phyloP scores from a whole-genome alignment of 2,797 vertebrate genomes.

The Borostomias antarcticus region DNA sequence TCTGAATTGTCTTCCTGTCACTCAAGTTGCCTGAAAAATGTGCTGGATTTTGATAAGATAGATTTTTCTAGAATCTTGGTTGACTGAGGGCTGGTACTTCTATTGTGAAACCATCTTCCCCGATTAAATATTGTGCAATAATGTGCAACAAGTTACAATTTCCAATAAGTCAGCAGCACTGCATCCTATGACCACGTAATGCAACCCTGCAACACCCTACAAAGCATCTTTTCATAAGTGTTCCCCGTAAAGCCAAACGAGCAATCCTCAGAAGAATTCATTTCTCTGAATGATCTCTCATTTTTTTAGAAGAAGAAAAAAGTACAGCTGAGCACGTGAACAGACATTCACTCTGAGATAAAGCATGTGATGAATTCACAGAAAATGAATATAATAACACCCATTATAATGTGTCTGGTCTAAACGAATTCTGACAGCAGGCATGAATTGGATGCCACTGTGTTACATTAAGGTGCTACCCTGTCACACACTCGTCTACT shows the following conservation, averaged over 20 bases:
- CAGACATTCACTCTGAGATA: not conserved
- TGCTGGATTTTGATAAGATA: too few relatives aligned
- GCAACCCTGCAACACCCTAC: not conserved
- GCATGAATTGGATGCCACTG: conserved; percentile 32
- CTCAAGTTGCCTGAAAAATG: not conserved
- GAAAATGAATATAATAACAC: conserved; percentile 21
- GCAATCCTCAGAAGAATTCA: not conserved
- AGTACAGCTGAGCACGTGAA: conserved; percentile 2
- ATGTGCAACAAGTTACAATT: not conserved
- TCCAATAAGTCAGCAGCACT: not conserved
- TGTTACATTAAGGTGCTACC: conserved; percentile 23
- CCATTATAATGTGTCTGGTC: conserved; percentile 8
- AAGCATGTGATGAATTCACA: conserved; percentile 13
- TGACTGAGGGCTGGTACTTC: too few relatives aligned
- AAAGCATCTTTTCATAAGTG: not conserved
- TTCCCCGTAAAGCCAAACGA: not conserved
- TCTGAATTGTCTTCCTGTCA: not conserved
- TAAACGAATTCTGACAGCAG: conserved; percentile 44
- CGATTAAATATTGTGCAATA: too few relatives aligned
- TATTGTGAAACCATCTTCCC: too few relatives aligned
- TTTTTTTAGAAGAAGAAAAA: too few relatives aligned
- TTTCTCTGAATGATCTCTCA: too few relatives aligned
- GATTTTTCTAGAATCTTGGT: too few relatives aligned
- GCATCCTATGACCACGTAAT: not conserved
- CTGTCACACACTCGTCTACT: conserved; percentile 33